These are phyloP conservation scores for Eurytoma adleriae DNA, from an alignment of 2,888 invertebrate genomes.

Conservation along the genomic window DNA sequence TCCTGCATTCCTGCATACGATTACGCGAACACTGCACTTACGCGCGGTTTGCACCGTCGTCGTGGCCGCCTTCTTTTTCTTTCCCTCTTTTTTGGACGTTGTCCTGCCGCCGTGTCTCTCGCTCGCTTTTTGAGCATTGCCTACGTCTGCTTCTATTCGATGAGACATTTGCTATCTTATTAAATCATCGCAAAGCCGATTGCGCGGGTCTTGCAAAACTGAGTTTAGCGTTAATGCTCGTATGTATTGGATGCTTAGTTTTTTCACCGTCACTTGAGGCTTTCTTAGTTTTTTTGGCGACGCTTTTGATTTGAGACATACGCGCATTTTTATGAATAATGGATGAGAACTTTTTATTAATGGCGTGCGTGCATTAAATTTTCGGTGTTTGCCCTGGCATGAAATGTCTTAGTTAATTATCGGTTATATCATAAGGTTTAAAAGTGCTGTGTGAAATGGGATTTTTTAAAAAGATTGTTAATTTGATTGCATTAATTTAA, in stretches of 20 bases:
- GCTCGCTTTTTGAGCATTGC: neutral
- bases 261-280: conserved; percentile 44
- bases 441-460: neutral
- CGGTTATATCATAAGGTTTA: conserved; percentile 4
- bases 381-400: conserved; percentile 30
- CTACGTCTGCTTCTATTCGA: conserved; percentile 36
- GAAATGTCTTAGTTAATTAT: conserved; percentile 49
- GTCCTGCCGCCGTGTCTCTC: neutral
- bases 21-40: conserved; percentile 69
- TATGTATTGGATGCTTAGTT: conserved; percentile 36
- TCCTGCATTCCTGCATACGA: conserved; percentile 74
- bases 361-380: conserved; percentile 13
- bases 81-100: conserved; percentile 4
- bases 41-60: conserved; percentile 63
- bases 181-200: conserved; percentile 30
- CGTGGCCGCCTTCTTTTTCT: conserved; percentile 22
- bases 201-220: conserved; percentile 36
- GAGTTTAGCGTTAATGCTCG: conserved; percentile 38
- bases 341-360: conserved; percentile 27
- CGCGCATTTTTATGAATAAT: conserved; percentile 47
- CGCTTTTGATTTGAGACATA: conserved; percentile 7
- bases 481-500: no score
- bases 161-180: conserved; percentile 40
- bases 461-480: no score
- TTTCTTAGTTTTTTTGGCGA: neutral